Evolutionary conservation across 92 coral and sea anemone species (phyloP).

Genomic region (Palythoa heliodiscus): DNA sequence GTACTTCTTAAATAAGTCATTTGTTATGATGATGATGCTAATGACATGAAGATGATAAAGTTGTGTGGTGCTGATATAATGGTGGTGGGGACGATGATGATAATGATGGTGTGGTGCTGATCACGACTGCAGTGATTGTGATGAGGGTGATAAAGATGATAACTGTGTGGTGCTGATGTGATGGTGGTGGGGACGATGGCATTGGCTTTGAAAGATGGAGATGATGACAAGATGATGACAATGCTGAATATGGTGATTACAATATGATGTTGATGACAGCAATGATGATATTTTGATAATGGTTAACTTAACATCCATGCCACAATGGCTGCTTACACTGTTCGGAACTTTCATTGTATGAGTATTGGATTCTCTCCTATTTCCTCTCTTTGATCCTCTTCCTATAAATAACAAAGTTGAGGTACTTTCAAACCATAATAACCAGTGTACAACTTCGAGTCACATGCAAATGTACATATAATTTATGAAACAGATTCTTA

Average conservation of each 20-base stretch:
- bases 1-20: too few relatives aligned
- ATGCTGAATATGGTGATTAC: neutral
- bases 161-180: neutral
- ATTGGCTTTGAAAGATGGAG: neutral
- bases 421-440: neutral
- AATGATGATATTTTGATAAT: neutral
- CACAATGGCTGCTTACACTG: slow-evolving; percentile 14
- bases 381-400: slow-evolving; percentile 35
- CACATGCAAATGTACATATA: too few relatives aligned
- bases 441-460: too few relatives aligned
- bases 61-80: too few relatives aligned
- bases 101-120: too few relatives aligned
- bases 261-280: neutral
- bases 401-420: slow-evolving; percentile 1
- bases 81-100: too few relatives aligned
- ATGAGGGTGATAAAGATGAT: too few relatives aligned
- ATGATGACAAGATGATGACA: neutral
- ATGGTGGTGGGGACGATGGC: neutral
- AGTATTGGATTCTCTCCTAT: slow-evolving; percentile 21
- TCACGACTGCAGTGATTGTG: too few relatives aligned
- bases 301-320: too few relatives aligned
- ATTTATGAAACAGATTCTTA: too few relatives aligned
- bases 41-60: neutral
- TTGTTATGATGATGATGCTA: neutral
- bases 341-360: slow-evolving; percentile 44